Evolutionary conservation across 1,140 invertebrate species (phyloP), one percentile per base, ranked within the genome.

Genomic region (Sarcophaga bullata): DNA sequence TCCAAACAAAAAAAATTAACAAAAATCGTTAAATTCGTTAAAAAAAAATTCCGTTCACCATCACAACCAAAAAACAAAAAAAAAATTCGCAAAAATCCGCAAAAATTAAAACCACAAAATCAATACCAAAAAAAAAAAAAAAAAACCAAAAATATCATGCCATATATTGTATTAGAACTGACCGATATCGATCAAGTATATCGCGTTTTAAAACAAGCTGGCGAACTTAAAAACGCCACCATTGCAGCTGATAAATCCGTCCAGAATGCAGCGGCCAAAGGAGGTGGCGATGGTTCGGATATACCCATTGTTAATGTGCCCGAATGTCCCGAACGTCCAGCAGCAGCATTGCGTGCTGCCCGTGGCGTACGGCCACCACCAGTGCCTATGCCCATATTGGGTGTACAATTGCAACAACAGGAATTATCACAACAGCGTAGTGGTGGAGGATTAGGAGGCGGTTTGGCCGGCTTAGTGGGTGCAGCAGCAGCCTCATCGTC

Each of bases 151-250:
- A 46, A 13, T 19, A 47, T 13, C 25, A 62, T n/a, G 17, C 25
- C 80, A 47, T 68, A 37, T 37, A 68, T 68, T 68, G 62, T 81
- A 72, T 17, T 50, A 90, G 88, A 90, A 88, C 86, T 89, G 83
- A 89, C 88, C 91, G 95, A 96, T 92, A 94, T 96, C 92, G 96
- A 97, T 93, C 94, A 95, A 91, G 96, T 96, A 89, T 97, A 97
- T 92, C 96, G 96, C 92, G 95, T 97, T 89, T 93, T 98, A 92
- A 97, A 97, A 93, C 95, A 97, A 91, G 96, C 96, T 86, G 95
- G 95, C 86, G 96, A 97, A 93, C 94, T 97, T 90, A 93, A 93
- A 89, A 89, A 85, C 85, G 86, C 82, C 85, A 85, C 91, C 90
- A 85, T 91, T 92, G 87, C 91, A 92, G 89, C 90, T 89, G 86